A percentile compares a stretch with the other conserved stretches of the same genome.
These are phyloP conservation scores for Ornithorhynchus anatinus DNA, from an alignment of 2,113 vertebrate species.

Conservation along the genomic window DNA sequence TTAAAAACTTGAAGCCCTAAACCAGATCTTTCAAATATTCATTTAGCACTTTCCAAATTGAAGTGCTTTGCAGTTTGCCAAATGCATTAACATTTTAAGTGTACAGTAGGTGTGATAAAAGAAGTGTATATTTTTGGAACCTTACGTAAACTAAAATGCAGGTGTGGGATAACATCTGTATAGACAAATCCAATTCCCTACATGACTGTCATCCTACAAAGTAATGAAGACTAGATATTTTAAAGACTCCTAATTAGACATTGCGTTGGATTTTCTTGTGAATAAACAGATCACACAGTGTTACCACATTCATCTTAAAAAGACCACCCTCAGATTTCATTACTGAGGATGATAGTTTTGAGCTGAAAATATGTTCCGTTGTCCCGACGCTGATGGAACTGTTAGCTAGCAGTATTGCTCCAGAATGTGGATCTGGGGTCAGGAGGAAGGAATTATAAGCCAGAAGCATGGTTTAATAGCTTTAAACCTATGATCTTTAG, in stretches of 20 bases:
- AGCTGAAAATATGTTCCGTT: conserved; percentile 47
- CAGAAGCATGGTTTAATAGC: neutral
- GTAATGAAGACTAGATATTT: conserved; percentile 55
- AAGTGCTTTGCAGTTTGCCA: conserved; percentile 45
- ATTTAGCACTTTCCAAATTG: conserved; percentile 53
- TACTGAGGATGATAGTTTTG: conserved; percentile 44
- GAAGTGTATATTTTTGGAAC: conserved; percentile 49
- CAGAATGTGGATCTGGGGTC: neutral
- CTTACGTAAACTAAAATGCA: conserved; percentile 58
- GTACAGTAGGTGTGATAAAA: conserved; percentile 50
- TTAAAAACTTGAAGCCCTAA: conserved; percentile 28
- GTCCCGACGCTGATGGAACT: conserved; percentile 39
- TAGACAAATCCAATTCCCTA: conserved; percentile 51
- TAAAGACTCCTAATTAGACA: conserved; percentile 70
- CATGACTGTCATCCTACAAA: conserved; percentile 39
- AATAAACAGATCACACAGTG: conserved; percentile 65
- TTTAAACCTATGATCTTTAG: neutral
- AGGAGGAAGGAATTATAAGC: no score
- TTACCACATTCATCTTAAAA: conserved; percentile 63
- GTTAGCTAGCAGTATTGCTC: conserved; percentile 21
- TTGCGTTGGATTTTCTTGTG: conserved; percentile 61
- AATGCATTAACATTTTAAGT: conserved; percentile 44
- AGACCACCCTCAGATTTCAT: conserved; percentile 71
- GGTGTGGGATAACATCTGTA: conserved; percentile 59
- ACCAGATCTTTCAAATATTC: conserved; percentile 35